Percentiles rank a stretch among this genome's conserved stretches.
Evolutionary conservation across 2,797 vertebrate species (phyloP).

Genomic region (Lepilemur ruficaudatus): DNA sequence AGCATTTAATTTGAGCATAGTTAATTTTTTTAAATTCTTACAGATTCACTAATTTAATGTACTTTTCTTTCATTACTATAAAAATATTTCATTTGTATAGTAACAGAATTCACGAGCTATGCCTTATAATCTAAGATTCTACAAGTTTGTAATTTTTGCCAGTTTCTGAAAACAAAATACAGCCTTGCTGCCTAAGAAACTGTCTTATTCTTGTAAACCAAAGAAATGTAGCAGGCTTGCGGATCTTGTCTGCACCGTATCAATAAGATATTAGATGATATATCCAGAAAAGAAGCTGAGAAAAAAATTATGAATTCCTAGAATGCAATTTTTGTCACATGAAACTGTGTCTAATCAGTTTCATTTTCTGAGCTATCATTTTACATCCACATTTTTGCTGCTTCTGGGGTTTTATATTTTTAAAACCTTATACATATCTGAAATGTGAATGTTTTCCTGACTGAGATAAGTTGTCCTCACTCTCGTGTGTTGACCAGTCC

Average conservation of each 20-base stretch:
- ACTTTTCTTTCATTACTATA: background rate
- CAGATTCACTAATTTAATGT: slow-evolving; percentile 3
- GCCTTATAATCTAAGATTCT: background rate
- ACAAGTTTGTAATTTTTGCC: background rate
- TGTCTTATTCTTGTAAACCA: slow-evolving; percentile 4
- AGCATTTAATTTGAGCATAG: background rate
- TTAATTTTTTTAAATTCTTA: slow-evolving; percentile 35
- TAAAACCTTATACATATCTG: background rate
- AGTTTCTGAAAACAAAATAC: slow-evolving; percentile 32
- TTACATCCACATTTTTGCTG: background rate
- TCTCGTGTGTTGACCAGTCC: background rate
- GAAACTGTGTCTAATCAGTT: background rate
- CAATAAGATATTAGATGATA: background rate
- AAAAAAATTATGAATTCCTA: background rate
- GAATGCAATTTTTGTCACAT: background rate
- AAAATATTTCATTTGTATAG: slow-evolving; percentile 15
- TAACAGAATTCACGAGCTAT: background rate
- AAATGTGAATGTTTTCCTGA: slow-evolving; percentile 32
- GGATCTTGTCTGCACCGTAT: background rate
- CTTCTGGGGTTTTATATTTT: slow-evolving; percentile 30
- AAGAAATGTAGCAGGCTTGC: background rate
- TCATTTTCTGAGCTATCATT: slow-evolving; percentile 6
- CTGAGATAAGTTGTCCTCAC: background rate
- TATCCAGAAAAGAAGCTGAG: background rate
- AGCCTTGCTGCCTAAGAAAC: background rate